These are phyloP conservation scores for Pogonocichla stellata DNA, from an alignment of 2,113 vertebrate species.

Conservation along the genomic window DNA sequence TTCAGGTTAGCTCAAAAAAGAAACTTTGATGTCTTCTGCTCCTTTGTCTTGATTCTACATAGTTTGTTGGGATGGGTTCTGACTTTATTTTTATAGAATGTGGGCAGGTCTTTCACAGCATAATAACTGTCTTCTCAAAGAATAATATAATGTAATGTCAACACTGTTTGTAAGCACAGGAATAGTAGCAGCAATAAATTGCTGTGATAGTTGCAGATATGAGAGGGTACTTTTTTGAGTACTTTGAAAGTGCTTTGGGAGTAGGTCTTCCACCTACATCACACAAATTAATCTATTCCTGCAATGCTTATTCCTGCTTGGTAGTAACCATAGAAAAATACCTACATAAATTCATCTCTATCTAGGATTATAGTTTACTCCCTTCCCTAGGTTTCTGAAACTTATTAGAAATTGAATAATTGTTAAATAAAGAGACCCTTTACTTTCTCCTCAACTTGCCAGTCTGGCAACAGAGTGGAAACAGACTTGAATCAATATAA, in stretches of 20 bases:
- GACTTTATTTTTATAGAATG: neutral
- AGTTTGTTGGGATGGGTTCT: neutral
- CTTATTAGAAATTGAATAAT: neutral
- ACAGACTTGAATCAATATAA: neutral
- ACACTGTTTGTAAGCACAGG: neutral
- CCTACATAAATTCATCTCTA: neutral
- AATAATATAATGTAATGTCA: neutral
- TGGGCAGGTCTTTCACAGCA: neutral
- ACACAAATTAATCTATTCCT: neutral
- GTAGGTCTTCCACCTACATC: neutral
- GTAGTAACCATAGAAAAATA: neutral
- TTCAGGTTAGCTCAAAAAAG: neutral
- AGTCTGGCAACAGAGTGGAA: conserved; percentile 30
- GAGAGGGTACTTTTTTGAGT: neutral
- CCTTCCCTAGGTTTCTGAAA: neutral
- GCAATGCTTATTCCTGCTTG: neutral
- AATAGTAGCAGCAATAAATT: neutral
- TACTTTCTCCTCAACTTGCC: conserved; percentile 1
- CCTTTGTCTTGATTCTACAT: neutral
- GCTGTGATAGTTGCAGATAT: neutral
- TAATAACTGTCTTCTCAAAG: neutral
- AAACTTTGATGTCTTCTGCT: neutral
- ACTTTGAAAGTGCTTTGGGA: neutral
- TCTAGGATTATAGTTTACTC: neutral
- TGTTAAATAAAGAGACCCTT: conserved; percentile 14